Conservation (phyloP, 2,797 vertebrate genomes). For the Tachyglossus aculeatus region DNA sequence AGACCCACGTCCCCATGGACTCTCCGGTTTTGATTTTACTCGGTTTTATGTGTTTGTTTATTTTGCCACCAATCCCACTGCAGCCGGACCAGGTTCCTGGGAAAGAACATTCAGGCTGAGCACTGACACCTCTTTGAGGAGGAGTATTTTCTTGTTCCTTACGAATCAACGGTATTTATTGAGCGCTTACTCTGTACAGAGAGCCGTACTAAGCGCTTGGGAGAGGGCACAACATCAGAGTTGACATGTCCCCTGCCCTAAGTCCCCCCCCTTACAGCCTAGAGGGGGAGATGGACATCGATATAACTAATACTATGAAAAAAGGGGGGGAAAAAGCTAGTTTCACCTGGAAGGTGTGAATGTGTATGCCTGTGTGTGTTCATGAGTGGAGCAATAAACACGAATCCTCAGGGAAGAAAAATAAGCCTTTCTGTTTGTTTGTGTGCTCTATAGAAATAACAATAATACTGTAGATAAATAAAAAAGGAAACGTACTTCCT, state of each 20-base stretch:
- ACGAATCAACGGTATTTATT: too few relatives aligned
- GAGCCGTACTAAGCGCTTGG: too few relatives aligned
- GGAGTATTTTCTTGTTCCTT: neutral
- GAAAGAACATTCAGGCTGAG: conserved; percentile 55
- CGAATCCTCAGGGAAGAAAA: conserved; percentile 2
- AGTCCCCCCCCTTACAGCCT: too few relatives aligned
- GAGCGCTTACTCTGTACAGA: too few relatives aligned
- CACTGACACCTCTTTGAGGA: conserved; percentile 18
- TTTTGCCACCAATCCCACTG: conserved; percentile 56
- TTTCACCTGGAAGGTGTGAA: neutral
- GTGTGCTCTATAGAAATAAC: conserved; percentile 54
- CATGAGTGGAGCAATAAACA: neutral
- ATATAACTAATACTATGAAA: too few relatives aligned
- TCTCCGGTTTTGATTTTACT: conserved; percentile 66
- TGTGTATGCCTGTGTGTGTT: neutral
- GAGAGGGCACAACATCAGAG: too few relatives aligned
- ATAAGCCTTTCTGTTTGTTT: conserved; percentile 13
- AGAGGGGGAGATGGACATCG: too few relatives aligned
- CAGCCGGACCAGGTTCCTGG: conserved; percentile 54
- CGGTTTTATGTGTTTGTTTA: conserved; percentile 69
- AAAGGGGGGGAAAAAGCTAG: too few relatives aligned
- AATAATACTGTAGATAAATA: conserved; percentile 50
- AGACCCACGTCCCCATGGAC: conserved; percentile 58
- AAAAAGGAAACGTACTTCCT: conserved; percentile 68
- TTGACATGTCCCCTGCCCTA: too few relatives aligned